Evolutionary conservation across 2,888 invertebrate genomes (phyloP), one percentile per base, ranked within the genome.

Genomic region (Drosophila demipolita): DNA sequence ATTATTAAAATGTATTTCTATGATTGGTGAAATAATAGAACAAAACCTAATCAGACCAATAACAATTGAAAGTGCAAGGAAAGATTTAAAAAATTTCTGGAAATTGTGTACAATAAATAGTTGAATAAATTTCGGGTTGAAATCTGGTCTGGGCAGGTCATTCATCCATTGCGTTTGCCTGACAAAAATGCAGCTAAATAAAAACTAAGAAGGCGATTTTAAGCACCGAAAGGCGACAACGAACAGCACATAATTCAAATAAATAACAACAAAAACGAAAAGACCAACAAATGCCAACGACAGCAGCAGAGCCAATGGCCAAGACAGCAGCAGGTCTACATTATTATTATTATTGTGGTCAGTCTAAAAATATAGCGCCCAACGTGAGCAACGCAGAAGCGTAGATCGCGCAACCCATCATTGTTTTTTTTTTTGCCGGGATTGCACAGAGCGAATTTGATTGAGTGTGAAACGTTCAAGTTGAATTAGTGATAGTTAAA

Each of bases 341-440:
- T 82, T 82, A 85, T 84, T 87, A 87, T 84, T 76, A 57, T 55
- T 38, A 38, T 55, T 38, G 78, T 84, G 89, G 87, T 90, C 91
- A 91, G 91, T 91, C 91, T 91, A 91, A 83, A 91, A 91, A 91
- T 91, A 91, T 78, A 78, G 80, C 54, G 87, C 85, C 87, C 88
- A 83, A 82, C 78, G 85, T 64, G 73, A 83, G 80, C 76, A 85
- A 74, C 85, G 66, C 52, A 52, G 55, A 58, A 59, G 64, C 67
- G 67, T 54, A 48, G 60, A 42, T 42, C 42, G 11, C 12, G 42
- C 6, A 42, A 1, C 1, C 68, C 63, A 69, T 82, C 63, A 35
- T 45, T 45, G 15, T 45, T 5, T 29, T 29, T 29, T 29, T 29
- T 29, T 52, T 20, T 17, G 66, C 54, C 72, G 76, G 61, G 66